A percentile compares a stretch with the other conserved stretches of the same genome.
phyloP scores from a whole-genome alignment of 2,888 invertebrate genomes.

The Beris chalybata region DNA sequence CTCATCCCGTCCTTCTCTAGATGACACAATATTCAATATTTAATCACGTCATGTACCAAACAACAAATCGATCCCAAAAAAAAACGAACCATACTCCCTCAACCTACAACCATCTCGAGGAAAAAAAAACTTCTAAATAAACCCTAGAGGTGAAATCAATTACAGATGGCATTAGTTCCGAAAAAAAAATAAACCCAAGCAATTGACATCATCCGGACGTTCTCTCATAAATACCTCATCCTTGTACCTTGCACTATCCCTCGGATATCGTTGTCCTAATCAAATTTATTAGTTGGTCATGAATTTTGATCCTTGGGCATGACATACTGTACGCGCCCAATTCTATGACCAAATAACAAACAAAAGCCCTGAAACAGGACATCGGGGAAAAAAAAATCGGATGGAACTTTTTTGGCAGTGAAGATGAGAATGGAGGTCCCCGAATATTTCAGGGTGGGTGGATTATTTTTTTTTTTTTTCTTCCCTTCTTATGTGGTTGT shows the following conservation, averaged over 20 bases:
- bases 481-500: background rate
- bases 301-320: constrained; percentile 40
- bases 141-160: constrained; percentile 40
- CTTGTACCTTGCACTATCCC: constrained; percentile 13
- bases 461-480: constrained; percentile 8
- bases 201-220: constrained; percentile 26
- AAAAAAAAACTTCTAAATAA: constrained; percentile 19
- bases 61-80: background rate
- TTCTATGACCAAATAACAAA: constrained; percentile 30
- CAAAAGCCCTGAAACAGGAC: constrained; percentile 16
- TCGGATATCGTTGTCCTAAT: constrained; percentile 38
- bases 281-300: constrained; percentile 40
- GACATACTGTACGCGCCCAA: constrained; percentile 25
- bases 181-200: constrained; percentile 17
- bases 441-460: constrained; percentile 4
- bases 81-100: constrained; percentile 8
- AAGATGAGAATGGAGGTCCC: background rate
- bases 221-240: background rate
- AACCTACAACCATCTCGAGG: background rate
- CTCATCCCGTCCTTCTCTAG: too few species aligned
- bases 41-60: constrained; percentile 22
- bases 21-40: constrained; percentile 3
- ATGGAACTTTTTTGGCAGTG: constrained; percentile 6
- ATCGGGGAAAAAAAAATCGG: constrained; percentile 3
- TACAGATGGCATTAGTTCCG: constrained; percentile 37